phyloP scores from a whole-genome alignment of 2,888 invertebrate genomes.

The Gastracanthus pulcherrimus region DNA sequence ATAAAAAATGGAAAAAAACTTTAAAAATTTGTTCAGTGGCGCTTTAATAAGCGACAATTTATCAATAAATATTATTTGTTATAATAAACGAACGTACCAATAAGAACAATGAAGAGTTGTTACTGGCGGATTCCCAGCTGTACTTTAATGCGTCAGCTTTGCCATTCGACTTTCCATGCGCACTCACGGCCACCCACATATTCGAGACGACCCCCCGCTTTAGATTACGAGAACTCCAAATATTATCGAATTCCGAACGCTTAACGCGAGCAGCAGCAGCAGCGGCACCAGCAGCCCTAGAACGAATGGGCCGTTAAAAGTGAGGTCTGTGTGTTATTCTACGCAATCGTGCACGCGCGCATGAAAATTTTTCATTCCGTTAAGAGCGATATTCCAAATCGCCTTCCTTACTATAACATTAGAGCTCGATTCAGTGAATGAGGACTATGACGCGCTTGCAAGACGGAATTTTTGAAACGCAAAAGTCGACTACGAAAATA shows the following conservation, averaged over 20 bases:
- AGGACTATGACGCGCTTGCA: too few relatives aligned
- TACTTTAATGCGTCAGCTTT: background rate
- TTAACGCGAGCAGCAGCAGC: constrained; percentile 38
- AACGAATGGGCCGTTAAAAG: constrained; percentile 45
- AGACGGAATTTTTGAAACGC: background rate
- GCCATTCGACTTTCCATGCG: background rate
- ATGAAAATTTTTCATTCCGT: constrained; percentile 8
- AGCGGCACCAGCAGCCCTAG: constrained; percentile 30
- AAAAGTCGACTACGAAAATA: constrained; percentile 1
- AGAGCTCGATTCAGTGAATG: background rate
- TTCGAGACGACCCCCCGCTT: constrained; percentile 62
- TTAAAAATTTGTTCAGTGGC: too few relatives aligned
- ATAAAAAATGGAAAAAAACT: too few relatives aligned
- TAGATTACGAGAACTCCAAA: constrained; percentile 69
- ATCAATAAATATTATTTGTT: too few relatives aligned
- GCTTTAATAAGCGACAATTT: too few relatives aligned
- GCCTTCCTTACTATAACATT: background rate
- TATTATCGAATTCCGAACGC: constrained; percentile 68
- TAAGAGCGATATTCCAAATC: constrained; percentile 22
- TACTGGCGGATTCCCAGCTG: too few relatives aligned
- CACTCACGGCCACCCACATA: constrained; percentile 61
- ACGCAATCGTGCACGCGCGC: background rate
- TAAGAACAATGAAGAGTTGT: too few relatives aligned
- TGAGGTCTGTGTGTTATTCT: constrained; percentile 12
- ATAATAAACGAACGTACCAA: too few relatives aligned